Percentiles rank a stretch among this genome's conserved stretches.
Evolutionary conservation across 2,888 invertebrate genomes (phyloP).

Genomic region (Eupithecia pulchellata): DNA sequence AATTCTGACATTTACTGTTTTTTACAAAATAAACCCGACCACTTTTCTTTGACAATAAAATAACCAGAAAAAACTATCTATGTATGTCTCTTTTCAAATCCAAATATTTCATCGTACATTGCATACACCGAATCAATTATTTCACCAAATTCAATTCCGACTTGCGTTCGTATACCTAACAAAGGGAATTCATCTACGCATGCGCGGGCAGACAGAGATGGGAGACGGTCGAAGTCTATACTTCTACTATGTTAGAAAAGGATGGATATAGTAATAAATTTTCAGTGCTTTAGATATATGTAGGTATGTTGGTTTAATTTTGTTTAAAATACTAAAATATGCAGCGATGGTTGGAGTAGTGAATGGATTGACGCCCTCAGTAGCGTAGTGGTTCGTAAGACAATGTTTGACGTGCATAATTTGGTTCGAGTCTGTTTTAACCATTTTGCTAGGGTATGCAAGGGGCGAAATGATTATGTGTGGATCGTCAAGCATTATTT

Average conservation of each 20-base stretch:
- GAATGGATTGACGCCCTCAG: neutral
- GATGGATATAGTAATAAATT: conserved; percentile 60
- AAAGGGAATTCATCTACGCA: conserved; percentile 26
- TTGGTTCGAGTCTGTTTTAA: neutral
- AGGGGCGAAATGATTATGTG: no score
- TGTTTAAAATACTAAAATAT: conserved; percentile 19
- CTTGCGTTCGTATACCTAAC: conserved; percentile 13
- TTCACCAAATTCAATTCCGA: conserved; percentile 8
- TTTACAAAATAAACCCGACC: no score
- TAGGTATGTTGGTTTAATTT: conserved; percentile 22
- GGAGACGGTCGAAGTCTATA: conserved; percentile 38
- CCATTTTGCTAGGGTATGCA: no score
- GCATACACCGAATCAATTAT: conserved; percentile 5
- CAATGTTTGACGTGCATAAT: neutral
- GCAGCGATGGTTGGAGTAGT: conserved; percentile 2
- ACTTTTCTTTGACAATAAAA: no score
- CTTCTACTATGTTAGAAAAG: conserved; percentile 33
- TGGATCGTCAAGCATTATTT: no score
- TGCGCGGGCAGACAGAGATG: conserved; percentile 26
- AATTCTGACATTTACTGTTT: no score
- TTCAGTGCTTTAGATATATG: conserved; percentile 44
- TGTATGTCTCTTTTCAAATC: neutral
- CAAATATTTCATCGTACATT: neutral
- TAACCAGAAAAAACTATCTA: no score
- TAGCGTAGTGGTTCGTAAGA: neutral